Evolutionary conservation across 2,797 vertebrate genomes (phyloP).

Genomic region (Neosilurus hyrtlii): DNA sequence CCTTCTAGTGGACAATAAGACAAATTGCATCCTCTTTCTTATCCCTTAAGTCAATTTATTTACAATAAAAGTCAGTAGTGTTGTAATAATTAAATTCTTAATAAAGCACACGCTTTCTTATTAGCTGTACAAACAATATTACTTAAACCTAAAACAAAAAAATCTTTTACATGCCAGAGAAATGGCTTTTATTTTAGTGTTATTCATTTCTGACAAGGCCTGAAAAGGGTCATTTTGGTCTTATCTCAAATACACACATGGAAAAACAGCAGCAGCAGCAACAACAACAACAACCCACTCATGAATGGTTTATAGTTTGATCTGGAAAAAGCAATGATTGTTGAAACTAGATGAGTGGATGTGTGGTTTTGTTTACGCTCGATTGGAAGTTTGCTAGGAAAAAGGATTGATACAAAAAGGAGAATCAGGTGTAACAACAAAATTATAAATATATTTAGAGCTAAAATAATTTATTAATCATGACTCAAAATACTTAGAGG

Average conservation of each 20-base stretch:
- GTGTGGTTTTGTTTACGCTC: not conserved
- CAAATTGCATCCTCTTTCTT: not conserved
- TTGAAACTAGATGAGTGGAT: not conserved
- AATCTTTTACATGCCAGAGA: too few species aligned
- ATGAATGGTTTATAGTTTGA: not conserved
- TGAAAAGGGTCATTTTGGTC: not conserved
- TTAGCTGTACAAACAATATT: not conserved
- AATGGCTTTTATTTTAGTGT: not conserved
- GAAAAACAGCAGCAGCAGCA: too few species aligned
- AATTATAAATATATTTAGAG: not conserved
- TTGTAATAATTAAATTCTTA: not conserved
- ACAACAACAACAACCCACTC: not conserved
- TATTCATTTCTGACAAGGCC: not conserved
- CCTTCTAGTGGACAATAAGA: slow-evolving; percentile 14
- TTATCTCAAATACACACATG: not conserved
- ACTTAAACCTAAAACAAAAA: not conserved
- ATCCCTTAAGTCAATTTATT: not conserved
- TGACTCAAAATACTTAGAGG: too few species aligned
- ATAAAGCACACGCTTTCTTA: not conserved
- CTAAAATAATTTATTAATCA: not conserved
- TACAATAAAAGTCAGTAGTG: too few species aligned
- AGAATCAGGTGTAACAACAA: not conserved
- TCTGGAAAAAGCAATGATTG: not conserved
- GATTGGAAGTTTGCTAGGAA: not conserved
- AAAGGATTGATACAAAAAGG: not conserved